phyloP scores from a whole-genome alignment of 2,888 invertebrate genomes.

The Metalampra italica region DNA sequence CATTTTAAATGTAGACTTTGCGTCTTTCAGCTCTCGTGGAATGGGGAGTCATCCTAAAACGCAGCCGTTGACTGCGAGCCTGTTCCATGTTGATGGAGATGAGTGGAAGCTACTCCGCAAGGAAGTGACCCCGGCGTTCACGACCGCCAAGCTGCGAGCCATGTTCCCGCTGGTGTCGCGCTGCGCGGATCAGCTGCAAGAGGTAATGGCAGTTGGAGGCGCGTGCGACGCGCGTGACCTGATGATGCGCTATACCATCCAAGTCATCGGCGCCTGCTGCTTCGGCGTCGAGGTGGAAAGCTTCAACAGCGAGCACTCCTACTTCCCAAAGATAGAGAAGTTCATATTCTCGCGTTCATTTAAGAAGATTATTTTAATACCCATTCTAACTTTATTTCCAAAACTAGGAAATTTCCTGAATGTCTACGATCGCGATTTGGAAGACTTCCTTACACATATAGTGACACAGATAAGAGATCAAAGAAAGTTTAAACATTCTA shows the following conservation, averaged over 20 bases:
- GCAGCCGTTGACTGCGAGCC: slow-evolving; percentile 29
- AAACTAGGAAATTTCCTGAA: slow-evolving; percentile 20
- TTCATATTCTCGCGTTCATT: slow-evolving; percentile 20
- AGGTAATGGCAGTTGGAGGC: not conserved
- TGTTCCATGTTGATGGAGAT: slow-evolving; percentile 37
- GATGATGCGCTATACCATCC: slow-evolving; percentile 40
- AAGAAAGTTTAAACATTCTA: slow-evolving; percentile 26
- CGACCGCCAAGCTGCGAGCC: slow-evolving; percentile 30
- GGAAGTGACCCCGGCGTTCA: slow-evolving; percentile 32
- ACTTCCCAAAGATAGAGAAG: slow-evolving; percentile 29
- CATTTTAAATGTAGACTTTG: slow-evolving; percentile 30
- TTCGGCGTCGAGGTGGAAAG: slow-evolving; percentile 37
- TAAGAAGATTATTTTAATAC: slow-evolving; percentile 20
- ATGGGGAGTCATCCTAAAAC: slow-evolving; percentile 15
- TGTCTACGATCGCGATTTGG: slow-evolving; percentile 20
- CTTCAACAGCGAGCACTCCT: slow-evolving; percentile 31
- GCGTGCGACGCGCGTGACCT: slow-evolving; percentile 31
- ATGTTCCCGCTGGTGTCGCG: slow-evolving; percentile 37
- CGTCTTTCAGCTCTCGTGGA: slow-evolving; percentile 28
- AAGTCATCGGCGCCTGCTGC: slow-evolving; percentile 39
- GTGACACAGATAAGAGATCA: slow-evolving; percentile 23
- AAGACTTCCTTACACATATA: slow-evolving; percentile 16
- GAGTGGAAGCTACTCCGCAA: slow-evolving; percentile 36
- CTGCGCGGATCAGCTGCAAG: slow-evolving; percentile 27
- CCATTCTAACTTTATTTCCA: slow-evolving; percentile 26